A percentile compares a stretch with the other conserved stretches of the same genome.
Conservation (phyloP, 2,888 invertebrate species). For the Mythimna lalbum region DNA sequence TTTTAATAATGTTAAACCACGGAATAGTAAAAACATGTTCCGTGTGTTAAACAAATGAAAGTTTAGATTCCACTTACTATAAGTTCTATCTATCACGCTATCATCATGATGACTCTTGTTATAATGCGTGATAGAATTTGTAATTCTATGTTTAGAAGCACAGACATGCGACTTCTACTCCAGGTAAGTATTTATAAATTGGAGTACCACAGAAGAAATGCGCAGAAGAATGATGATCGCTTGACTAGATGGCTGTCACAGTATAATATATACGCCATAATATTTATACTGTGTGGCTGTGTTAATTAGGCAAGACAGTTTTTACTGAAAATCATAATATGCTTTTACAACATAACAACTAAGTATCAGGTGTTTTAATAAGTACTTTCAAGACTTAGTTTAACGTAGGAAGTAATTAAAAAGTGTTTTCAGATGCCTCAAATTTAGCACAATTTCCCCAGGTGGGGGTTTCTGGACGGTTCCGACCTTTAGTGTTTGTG, state of each 20-base stretch:
- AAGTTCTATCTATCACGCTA: too few relatives aligned
- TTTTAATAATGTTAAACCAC: background rate
- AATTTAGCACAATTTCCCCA: background rate
- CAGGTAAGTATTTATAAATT: background rate
- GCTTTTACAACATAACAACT: background rate
- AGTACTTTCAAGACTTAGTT: background rate
- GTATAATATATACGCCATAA: too few relatives aligned
- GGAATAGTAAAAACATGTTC: too few relatives aligned
- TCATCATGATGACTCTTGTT: too few relatives aligned
- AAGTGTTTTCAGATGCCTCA: background rate
- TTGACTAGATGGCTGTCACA: background rate
- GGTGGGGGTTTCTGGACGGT: too few relatives aligned
- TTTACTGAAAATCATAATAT: background rate
- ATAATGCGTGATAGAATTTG: too few relatives aligned
- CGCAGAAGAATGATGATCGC: too few relatives aligned
- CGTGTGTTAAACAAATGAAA: too few relatives aligned
- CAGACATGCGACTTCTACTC: background rate
- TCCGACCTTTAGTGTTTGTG: too few relatives aligned
- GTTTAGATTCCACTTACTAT: background rate
- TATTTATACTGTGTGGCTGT: too few relatives aligned
- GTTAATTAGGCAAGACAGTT: background rate
- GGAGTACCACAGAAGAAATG: background rate
- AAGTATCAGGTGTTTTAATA: background rate
- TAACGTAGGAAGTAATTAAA: background rate
- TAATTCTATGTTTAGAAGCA: background rate